Evolutionary conservation across 2,888 invertebrate species (phyloP), one percentile per base, ranked within the genome.

Genomic region (Scaptomyza tumidula): DNA sequence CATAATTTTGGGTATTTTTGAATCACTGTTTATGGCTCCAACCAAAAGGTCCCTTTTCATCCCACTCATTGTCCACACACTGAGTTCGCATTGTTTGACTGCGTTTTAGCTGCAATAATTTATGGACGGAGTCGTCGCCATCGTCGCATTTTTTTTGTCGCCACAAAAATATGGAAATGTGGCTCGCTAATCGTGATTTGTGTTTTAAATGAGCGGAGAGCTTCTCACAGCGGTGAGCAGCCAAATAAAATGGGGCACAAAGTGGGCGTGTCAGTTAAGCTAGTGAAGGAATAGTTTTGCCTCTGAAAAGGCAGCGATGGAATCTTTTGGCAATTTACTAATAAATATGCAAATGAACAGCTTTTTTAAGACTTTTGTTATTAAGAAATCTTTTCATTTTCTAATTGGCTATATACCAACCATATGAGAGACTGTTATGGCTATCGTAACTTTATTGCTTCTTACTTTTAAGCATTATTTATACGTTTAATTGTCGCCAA

Each of bases 131-230:
- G 45, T 35, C 53, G 53, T 53, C 48, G 70, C 55, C 65, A 59
- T 49, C 63, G 33, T 50, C 70, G 75, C 49, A 68, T 57, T 74
- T 70, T 39, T 41, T 61, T 62, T 62, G 31, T 63, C 31, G 39
- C 13, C 49, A 41, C 55, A 29, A 62, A 73, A 66, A 65, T 73
- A 65, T 73, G 62, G 61, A 76, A 76, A 76, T 80, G 77, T 57
- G 71, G 57, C 53, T 44, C 52, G 68, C 75, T 83, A 83, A 83
- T 84, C 83, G 75, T 83, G 87, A 83, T 83, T 88, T 83, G 87
- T 83, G 88, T 75, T 78, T 75, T n/a, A 75, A 85, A 85, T 75
- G 63, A 69, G 63, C 35, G 14, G 46, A 29, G 37, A 16, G 6
- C 45, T 16, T 24, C 4, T 14, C 60, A 44, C 2, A 6, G 27